Evolutionary conservation across 1,140 invertebrate genomes (phyloP), one percentile per base, ranked within the genome.

Genomic region (Fopius arisanus): DNA sequence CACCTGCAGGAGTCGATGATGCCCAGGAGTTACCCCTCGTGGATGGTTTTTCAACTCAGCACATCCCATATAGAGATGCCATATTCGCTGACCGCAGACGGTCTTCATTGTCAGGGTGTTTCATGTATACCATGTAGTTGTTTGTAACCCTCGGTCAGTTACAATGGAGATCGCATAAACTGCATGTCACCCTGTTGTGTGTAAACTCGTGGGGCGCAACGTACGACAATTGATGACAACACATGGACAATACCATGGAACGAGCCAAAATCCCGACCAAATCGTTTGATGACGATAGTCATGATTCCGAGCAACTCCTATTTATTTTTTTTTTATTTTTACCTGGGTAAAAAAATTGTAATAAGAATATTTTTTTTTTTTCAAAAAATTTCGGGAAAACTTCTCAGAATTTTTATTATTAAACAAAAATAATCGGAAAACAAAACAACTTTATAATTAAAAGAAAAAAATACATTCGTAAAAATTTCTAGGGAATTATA

Each of bases 141-240:
- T 43, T 67, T 67, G 40, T 70, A n/a, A 65, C 10, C 29, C 26
- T 51, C 78, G 77, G 80, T 79, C 41, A 73, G 62, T 72, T 77
- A 83, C 83, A 85, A 86, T 85, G 75, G 81, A 81, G 81, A 12
- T 84, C 80, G 80, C 84, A 86, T 84, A 83, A 84, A 86, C 81
- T 81, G 82, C 80, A 77, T 75, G 80, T 84, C 80, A 81, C 78
- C 81, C 83, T 85, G 82, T 86, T 86, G 84, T 86, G 82, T 85
- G 82, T 85, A 86, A 86, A 85, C 83, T 85, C 79, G 77, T 85
- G 80, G 85, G 85, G 84, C 84, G 79, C 82, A 81, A 54, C 72
- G 81, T 78, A 78, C 81, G 80, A 85, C 84, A 84, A 86, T 85
- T 84, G 83, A 79, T 82, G 84, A 86, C 84, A 85, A 86, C 81